phyloP scores from a whole-genome alignment of 2,797 vertebrate species.

The Chloroceryle amazona region DNA sequence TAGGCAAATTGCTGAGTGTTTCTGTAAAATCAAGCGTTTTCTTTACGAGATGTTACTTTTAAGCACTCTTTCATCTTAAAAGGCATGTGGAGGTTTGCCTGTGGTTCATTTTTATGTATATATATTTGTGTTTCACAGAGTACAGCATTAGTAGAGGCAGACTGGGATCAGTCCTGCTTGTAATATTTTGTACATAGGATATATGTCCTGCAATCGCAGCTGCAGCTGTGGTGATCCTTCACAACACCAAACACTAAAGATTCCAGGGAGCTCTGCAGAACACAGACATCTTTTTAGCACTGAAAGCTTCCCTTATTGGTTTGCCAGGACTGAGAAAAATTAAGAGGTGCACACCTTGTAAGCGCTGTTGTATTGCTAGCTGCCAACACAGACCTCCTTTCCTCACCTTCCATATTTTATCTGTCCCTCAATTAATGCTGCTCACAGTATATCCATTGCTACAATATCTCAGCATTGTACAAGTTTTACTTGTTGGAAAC shows the following conservation, averaged over 20 bases:
- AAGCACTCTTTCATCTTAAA: background rate
- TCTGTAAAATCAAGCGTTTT: background rate
- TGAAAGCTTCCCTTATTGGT: background rate
- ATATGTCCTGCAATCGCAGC: rapidly evolving
- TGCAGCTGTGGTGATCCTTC: background rate
- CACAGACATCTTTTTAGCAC: background rate
- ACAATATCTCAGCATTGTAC: background rate
- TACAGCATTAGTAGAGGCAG: background rate
- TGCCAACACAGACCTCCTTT: background rate
- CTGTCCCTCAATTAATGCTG: background rate
- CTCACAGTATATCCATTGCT: background rate
- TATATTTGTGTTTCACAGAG: background rate
- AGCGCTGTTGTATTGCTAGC: background rate
- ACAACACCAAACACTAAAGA: background rate
- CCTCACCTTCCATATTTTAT: background rate
- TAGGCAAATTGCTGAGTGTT: background rate
- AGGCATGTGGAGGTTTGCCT: background rate
- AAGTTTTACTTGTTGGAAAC: background rate
- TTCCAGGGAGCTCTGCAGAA: background rate
- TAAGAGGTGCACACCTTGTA: background rate
- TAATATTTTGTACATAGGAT: background rate
- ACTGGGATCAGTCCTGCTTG: background rate
- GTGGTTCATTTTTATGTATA: background rate
- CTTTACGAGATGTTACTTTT: background rate
- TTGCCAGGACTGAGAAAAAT: background rate